A percentile compares a stretch with the other conserved stretches of the same genome.
phyloP scores from a whole-genome alignment of 2,797 vertebrate genomes.

The Eulemur mongoz region DNA sequence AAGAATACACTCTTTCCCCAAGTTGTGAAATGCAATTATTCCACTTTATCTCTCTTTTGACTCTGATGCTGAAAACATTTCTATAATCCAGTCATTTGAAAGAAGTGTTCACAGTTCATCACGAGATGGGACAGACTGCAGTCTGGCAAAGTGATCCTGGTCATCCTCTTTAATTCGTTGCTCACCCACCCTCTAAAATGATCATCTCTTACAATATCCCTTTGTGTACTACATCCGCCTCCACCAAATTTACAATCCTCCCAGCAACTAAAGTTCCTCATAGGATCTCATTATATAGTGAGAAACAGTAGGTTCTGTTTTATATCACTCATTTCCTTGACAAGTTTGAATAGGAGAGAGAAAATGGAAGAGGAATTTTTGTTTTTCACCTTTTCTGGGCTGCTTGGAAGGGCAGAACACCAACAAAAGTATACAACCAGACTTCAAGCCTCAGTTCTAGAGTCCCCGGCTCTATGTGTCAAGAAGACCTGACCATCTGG shows the following conservation, averaged over 20 bases:
- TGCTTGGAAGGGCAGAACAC: background rate
- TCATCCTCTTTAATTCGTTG: fast-evolving
- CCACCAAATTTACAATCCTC: background rate
- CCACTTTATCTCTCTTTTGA: conserved; percentile 4
- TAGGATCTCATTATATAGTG: background rate
- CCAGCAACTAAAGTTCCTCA: background rate
- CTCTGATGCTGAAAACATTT: conserved; percentile 14
- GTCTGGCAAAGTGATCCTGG: background rate
- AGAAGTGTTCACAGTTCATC: background rate
- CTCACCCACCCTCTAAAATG: background rate
- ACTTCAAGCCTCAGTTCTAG: background rate
- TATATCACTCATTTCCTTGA: conserved; percentile 41
- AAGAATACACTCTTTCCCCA: conserved; percentile 38
- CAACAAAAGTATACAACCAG: background rate
- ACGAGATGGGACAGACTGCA: background rate
- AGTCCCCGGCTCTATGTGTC: background rate
- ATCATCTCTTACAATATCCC: background rate
- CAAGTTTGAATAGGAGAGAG: background rate
- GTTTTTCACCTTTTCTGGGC: conserved; percentile 11
- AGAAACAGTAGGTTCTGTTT: conserved; percentile 59
- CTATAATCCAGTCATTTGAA: conserved; percentile 23
- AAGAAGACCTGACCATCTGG: background rate
- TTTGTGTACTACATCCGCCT: background rate
- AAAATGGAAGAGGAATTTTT: background rate
- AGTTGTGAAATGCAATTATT: background rate